These are phyloP conservation scores for Microplitis demolitor DNA, from an alignment of 1,140 invertebrate species.

Conservation along the genomic window DNA sequence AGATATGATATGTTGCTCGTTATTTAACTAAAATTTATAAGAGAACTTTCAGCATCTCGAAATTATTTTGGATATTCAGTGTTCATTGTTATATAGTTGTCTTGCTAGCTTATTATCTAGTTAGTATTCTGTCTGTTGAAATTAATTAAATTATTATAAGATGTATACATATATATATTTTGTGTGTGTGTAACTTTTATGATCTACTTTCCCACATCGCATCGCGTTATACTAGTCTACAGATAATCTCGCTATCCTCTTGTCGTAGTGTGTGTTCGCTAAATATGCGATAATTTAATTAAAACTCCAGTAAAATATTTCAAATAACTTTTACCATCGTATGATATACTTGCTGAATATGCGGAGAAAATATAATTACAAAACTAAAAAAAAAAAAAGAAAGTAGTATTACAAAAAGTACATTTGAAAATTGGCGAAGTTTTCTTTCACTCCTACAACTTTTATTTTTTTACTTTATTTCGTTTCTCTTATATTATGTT, in stretches of 20 bases:
- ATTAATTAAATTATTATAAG: no score
- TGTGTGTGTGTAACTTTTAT: no score
- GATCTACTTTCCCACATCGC: no score
- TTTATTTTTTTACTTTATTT: neutral
- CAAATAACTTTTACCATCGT: neutral
- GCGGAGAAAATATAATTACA: neutral
- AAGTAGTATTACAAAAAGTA: neutral
- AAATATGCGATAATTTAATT: no score
- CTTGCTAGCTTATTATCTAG: neutral
- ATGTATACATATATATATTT: no score
- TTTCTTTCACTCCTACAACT: neutral
- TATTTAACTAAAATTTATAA: neutral
- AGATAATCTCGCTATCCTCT: no score
- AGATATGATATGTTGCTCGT: neutral
- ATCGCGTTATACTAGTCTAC: no score
- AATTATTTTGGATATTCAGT: neutral
- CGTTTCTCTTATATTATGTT: neutral
- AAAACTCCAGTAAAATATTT: neutral
- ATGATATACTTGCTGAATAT: neutral
- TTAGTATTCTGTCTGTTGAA: no score
- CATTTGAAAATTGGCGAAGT: conserved; percentile 24
- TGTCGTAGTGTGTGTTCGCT: no score
- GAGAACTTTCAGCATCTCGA: neutral
- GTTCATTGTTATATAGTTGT: neutral
- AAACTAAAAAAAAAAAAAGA: no score